Percentiles rank a stretch among this genome's conserved stretches.
Evolutionary conservation across 2,888 invertebrate species (phyloP).

Genomic region (Nymphalis polychloros): DNA sequence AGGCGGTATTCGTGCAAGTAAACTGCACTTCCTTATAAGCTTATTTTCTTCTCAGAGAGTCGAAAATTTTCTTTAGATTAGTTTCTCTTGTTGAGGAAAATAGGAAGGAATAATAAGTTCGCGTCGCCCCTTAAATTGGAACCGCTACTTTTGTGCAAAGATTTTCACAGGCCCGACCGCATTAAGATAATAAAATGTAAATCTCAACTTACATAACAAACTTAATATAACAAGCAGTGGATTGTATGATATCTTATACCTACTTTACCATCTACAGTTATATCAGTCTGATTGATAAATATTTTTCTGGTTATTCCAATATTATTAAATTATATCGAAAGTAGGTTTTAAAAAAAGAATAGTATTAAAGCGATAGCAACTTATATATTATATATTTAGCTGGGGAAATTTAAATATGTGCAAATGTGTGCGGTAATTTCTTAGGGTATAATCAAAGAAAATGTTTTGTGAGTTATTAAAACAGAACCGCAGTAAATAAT

Average conservation of each 20-base stretch:
- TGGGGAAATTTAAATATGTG: no score
- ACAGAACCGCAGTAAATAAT: no score
- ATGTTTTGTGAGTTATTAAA: no score
- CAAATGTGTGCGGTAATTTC: no score
- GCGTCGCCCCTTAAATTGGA: constrained; percentile 72
- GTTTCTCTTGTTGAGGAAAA: constrained; percentile 80
- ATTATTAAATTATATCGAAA: background rate
- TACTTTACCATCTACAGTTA: no score
- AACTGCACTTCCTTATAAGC: constrained; percentile 79
- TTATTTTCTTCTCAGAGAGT: constrained; percentile 76
- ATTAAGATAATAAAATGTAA: constrained; percentile 31
- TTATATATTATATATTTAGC: no score
- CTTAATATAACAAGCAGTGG: no score
- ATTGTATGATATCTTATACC: no score
- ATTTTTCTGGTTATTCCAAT: background rate
- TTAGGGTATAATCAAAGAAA: no score
- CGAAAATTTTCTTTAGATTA: constrained; percentile 82
- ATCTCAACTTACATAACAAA: background rate
- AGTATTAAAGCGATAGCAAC: no score
- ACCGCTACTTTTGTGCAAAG: constrained; percentile 60
- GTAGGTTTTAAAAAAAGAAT: no score
- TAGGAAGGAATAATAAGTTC: constrained; percentile 76
- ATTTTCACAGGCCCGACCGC: constrained; percentile 46
- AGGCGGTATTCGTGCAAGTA: constrained; percentile 70
- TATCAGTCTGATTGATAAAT: background rate